Evolutionary conservation across 2,113 vertebrate genomes (phyloP).

Genomic region (Procavia capensis): DNA sequence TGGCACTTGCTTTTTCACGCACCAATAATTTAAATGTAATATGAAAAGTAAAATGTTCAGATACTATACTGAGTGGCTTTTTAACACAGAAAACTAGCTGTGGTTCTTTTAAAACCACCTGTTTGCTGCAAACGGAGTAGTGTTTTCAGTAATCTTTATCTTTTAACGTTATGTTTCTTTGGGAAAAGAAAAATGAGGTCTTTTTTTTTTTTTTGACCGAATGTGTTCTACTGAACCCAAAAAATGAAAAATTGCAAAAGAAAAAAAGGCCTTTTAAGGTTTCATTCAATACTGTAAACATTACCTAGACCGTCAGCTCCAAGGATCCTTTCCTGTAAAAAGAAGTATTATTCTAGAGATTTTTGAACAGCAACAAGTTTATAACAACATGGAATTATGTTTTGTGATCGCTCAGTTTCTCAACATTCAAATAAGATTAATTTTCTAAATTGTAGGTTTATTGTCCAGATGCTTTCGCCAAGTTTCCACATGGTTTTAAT

Average conservation of each 20-base stretch:
- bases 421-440: conserved; percentile 66
- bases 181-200: not conserved
- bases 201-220: conserved; percentile 56
- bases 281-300: conserved; percentile 63
- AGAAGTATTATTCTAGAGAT: conserved; percentile 49
- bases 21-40: conserved; percentile 46
- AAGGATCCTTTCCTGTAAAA: conserved; percentile 31
- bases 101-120: conserved; percentile 3
- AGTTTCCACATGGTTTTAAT: conserved; percentile 80
- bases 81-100: not conserved
- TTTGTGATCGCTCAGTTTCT: conserved; percentile 59
- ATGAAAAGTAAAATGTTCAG: conserved; percentile 59
- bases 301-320: conserved; percentile 48
- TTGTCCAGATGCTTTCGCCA: conserved; percentile 36
- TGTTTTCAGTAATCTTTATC: not conserved
- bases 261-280: conserved; percentile 49
- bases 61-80: conserved; percentile 1
- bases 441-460: conserved; percentile 77
- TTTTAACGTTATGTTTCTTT: not conserved
- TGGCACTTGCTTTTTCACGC: conserved; percentile 71
- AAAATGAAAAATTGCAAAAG: conserved; percentile 56
- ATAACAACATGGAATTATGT: conserved; percentile 51
- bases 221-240: conserved; percentile 18
- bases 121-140: not conserved
- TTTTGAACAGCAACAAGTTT: conserved; percentile 48